Evolutionary conservation across 2,113 vertebrate species (phyloP), one percentile per base, ranked within the genome.

Genomic region (Turnix velox): DNA sequence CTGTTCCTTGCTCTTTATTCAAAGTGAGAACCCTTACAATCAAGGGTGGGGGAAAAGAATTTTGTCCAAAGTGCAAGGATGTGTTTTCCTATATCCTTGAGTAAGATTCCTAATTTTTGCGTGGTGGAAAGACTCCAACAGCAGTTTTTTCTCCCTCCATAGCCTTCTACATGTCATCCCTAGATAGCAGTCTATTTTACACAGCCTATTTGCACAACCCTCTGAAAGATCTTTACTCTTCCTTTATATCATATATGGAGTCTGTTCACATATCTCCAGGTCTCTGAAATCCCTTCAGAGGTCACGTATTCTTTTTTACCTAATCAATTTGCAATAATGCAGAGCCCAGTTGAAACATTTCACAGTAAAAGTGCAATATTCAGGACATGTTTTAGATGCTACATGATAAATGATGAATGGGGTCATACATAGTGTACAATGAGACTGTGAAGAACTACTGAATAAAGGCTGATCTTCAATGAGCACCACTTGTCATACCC

Each of bases 331-430:
- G 30, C 20, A 42, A 13, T 80, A 59, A 77, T 16, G 28, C 35
- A 58, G 8, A 66, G 10, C 13, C 7, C 8, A 28, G 20, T 6
- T 65, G 68, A 84, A 80, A 84, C 71, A 68, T 59, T 81, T 86
- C 31, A 66, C 16, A 65, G 25, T 46, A 52, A 17, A 89, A 92
- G 48, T 86, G 71, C 52, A 81, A 43, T 93, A 63, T 75, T 94
- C 37, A 51, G 43, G 14, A 55, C 19, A 40, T 10, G 43, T 6
- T n/a, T 81, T 75, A 45, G 61, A 81, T 74, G 37, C 83, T 37
- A 52, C 11, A 33, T 8, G n/a, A 48, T 94, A 87, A 95, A 95
- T 87, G 84, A 93, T 95, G 75, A 51, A 94, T 75, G n/a, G 4
- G 8, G 35, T 63, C 37, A 67, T 84, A 61, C n/a, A 63, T 18